Percentiles rank a stretch among this genome's conserved stretches.
These are phyloP conservation scores for Scarus forsteni DNA, from an alignment of 2,797 vertebrate genomes.

Conservation along the genomic window DNA sequence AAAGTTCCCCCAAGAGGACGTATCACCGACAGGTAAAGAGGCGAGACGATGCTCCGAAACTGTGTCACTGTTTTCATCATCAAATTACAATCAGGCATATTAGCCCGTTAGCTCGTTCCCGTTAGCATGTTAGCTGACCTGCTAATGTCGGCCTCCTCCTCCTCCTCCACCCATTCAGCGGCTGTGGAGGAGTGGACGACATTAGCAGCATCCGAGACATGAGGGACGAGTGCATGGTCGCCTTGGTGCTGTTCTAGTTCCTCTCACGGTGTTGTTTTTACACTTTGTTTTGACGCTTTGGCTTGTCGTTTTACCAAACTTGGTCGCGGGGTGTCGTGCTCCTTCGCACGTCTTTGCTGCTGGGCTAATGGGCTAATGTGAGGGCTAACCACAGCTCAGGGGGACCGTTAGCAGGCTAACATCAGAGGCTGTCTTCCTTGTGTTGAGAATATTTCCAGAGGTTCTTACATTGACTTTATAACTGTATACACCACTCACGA, in stretches of 20 bases:
- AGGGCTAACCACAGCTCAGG: constrained; percentile 28
- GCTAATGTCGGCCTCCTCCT: constrained; percentile 78
- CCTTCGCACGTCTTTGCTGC: constrained; percentile 11
- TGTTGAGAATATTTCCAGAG: fast-evolving
- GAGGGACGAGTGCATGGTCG: neutral
- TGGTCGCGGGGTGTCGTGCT: constrained; percentile 9
- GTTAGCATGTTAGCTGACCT: constrained; percentile 66
- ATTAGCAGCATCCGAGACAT: constrained; percentile 17
- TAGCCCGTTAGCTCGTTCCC: constrained; percentile 71
- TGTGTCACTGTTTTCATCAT: constrained; percentile 51
- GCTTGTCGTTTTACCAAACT: neutral
- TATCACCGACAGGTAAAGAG: constrained; percentile 58
- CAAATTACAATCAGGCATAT: constrained; percentile 71
- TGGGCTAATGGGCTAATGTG: constrained; percentile 38
- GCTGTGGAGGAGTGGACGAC: constrained; percentile 40
- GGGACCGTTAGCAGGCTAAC: constrained; percentile 19
- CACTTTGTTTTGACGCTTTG: neutral
- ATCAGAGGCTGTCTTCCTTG: neutral
- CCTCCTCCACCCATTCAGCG: constrained; percentile 71
- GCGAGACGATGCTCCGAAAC: neutral
- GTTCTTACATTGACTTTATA: neutral
- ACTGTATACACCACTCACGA: no score
- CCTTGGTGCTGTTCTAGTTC: neutral
- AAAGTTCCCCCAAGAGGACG: constrained; percentile 28
- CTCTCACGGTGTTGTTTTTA: neutral